Conservation (phyloP, 2,113 vertebrate species). For the Alethe castanea region DNA sequence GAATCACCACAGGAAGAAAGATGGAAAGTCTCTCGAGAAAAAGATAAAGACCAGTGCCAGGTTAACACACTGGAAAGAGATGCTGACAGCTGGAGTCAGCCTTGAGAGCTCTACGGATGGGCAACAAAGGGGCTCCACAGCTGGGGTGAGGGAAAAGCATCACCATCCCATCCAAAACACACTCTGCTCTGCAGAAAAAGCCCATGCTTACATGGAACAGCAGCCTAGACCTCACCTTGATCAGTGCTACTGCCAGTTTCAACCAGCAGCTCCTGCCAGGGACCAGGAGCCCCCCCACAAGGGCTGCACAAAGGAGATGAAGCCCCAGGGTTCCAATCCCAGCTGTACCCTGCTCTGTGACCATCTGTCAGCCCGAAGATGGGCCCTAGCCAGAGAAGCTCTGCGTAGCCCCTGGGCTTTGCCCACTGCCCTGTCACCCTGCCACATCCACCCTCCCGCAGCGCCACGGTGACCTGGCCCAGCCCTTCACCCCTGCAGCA, state of each 20-base stretch:
- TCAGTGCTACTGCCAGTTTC: neutral
- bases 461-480: accelerated
- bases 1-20: neutral
- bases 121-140: neutral
- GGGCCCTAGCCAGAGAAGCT: accelerated
- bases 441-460: neutral
- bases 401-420: neutral
- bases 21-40: neutral
- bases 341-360: neutral
- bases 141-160: neutral
- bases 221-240: neutral
- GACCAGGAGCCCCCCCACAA: neutral
- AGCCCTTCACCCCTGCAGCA: neutral
- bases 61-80: neutral
- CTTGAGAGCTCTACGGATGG: neutral
- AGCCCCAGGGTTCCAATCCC: neutral
- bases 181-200: neutral
- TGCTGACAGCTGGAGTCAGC: neutral
- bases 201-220: neutral
- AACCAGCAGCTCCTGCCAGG: neutral
- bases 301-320: neutral
- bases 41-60: neutral
- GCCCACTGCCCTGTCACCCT: neutral
- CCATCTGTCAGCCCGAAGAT: neutral
- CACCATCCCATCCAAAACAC: neutral